Base-by-base conservation (phyloP, 2,888 invertebrate species). In the Bellardia pandia region DNA sequence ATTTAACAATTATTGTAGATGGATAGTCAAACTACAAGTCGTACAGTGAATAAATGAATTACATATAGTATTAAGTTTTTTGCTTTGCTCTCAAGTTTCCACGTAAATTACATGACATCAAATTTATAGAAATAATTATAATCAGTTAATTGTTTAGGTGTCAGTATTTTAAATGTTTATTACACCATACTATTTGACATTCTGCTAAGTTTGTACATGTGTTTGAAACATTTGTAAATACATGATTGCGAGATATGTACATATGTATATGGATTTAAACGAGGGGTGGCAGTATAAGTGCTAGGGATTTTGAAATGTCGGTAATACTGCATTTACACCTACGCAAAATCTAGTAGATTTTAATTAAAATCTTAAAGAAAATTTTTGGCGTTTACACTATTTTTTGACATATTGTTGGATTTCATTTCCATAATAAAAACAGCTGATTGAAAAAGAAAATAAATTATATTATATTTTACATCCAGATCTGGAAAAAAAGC, bases 81-180 rank as follows among this genome's bases (percentile, higher is more conserved):
- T 33, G 5, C 45, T 23, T 66, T 23, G 6, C n/a, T 40, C 66
- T 56, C n/a, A 42, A 74, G 42, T 14, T 58, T n/a, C 72, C 60
- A 72, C 60, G 60, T 60, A 60, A 60, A 74, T 48, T 45, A n/a
- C 58, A 74, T 33, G 42, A 23, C 48, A 68, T 33, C 48, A 51
- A 68, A 48, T 51, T 3, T 7, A 48, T 23, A 48, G 8, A 68
- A 66, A 45, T 48, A 33, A 75, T 62, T 33, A 48, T 40, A 53
- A 45, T 58, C 40, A 60, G 23, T 60, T 74, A 58, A 74, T 74
- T 60, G 74, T 58, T 58, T 14, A 40, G 72, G 56, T 56, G 53
- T 58, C 14, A 8, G 11, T 58, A 23, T 58, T 58, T 13, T 2
- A 30, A 56, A 58, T 4, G 6, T 11, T 23, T 58, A 58, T 58